These are phyloP conservation scores for Varecia variegata DNA, from an alignment of 2,797 vertebrate genomes.

Conservation along the genomic window DNA sequence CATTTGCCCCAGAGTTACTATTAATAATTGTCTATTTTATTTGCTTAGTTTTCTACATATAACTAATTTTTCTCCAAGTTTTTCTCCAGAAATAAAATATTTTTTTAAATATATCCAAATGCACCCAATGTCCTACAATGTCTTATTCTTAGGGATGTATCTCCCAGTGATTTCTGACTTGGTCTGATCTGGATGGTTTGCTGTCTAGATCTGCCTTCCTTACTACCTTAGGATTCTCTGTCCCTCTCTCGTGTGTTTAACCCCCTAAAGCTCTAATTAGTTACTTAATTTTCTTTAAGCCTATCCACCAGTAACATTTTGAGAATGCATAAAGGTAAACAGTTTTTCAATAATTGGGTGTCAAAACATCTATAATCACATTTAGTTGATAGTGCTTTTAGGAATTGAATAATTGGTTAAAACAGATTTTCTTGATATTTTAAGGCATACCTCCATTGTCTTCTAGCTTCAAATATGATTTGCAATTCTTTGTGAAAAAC, in stretches of 20 bases:
- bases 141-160: too few relatives aligned
- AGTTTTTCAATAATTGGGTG: not conserved
- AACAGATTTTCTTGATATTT: not conserved
- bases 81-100: not conserved
- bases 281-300: not conserved
- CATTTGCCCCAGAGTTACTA: not conserved
- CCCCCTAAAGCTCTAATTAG: not conserved
- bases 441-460: not conserved
- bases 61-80: not conserved
- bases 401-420: not conserved
- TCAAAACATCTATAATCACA: not conserved
- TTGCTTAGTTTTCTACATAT: not conserved
- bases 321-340: not conserved
- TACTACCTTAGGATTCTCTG: not conserved
- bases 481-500: not conserved
- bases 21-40: not conserved
- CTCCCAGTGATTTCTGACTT: not conserved
- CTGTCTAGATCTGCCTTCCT: not conserved
- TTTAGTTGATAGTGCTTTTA: not conserved
- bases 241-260: not conserved
- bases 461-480: not conserved
- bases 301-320: not conserved
- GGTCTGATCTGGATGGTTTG: not conserved
- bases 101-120: not conserved
- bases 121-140: not conserved